phyloP scores from a whole-genome alignment of 2,113 vertebrate genomes.

The Pachypanchax playfairii region DNA sequence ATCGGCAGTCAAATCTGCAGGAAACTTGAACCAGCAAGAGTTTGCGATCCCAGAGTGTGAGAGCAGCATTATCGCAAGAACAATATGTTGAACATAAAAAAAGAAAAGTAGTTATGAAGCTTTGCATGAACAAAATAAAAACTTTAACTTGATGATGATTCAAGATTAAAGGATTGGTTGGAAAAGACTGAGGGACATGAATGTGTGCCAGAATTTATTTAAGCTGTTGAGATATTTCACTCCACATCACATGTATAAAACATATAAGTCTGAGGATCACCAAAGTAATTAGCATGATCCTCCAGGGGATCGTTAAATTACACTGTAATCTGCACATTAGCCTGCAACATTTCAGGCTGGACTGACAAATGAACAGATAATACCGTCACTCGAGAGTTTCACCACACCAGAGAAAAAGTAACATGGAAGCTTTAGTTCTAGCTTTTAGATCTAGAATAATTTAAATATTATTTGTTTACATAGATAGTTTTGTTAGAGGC shows the following conservation, averaged over 20 bases:
- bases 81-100: background rate
- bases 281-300: constrained; percentile 4
- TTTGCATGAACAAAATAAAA: background rate
- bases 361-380: background rate
- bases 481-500: no score
- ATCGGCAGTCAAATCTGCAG: background rate
- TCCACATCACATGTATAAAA: constrained; percentile 2
- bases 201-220: background rate
- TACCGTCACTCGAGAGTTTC: background rate
- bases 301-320: constrained; percentile 7
- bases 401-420: background rate
- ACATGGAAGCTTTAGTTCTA: no score
- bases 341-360: background rate
- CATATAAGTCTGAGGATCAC: background rate
- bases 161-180: background rate
- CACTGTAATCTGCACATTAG: background rate
- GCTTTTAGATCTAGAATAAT: no score
- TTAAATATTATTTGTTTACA: constrained; percentile 2
- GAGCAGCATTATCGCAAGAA: background rate
- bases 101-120: background rate
- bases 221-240: constrained; percentile 3
- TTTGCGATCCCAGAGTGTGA: background rate
- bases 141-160: background rate
- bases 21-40: background rate
- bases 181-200: background rate